Conservation (phyloP, 2,113 vertebrate genomes). For the Irena cyanogastra region DNA sequence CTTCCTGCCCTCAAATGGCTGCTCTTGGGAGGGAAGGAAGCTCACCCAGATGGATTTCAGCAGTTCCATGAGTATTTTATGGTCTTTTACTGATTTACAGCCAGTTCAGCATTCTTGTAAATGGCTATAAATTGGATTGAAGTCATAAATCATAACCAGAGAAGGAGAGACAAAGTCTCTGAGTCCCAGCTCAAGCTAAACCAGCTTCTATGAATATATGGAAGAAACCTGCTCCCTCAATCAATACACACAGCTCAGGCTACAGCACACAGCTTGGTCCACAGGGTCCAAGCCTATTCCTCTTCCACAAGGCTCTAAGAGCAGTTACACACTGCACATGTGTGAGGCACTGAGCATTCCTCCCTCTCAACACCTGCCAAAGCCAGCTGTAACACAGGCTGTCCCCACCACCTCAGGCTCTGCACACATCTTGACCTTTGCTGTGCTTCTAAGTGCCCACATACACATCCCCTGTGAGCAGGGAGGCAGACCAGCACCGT, state of each 20-base stretch:
- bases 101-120: conserved; percentile 82
- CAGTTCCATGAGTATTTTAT: conserved; percentile 79
- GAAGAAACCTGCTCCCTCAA: conserved; percentile 66
- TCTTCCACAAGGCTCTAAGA: background rate
- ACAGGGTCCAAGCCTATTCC: background rate
- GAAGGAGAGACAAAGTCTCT: conserved; percentile 65
- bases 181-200: conserved; percentile 67
- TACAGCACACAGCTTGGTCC: background rate
- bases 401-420: background rate
- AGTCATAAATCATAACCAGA: conserved; percentile 78
- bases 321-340: background rate
- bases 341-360: background rate
- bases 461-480: background rate
- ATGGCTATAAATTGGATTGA: conserved; percentile 82
- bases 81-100: conserved; percentile 78
- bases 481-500: background rate
- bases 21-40: conserved; percentile 65
- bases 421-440: background rate
- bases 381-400: background rate
- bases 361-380: background rate
- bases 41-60: conserved; percentile 74
- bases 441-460: background rate
- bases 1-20: conserved; percentile 62
- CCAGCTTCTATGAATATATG: conserved; percentile 67
- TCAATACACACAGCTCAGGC: conserved; percentile 27